These are phyloP conservation scores for Rhabdornis inornatus DNA, from an alignment of 2,113 vertebrate genomes.

Conservation along the genomic window DNA sequence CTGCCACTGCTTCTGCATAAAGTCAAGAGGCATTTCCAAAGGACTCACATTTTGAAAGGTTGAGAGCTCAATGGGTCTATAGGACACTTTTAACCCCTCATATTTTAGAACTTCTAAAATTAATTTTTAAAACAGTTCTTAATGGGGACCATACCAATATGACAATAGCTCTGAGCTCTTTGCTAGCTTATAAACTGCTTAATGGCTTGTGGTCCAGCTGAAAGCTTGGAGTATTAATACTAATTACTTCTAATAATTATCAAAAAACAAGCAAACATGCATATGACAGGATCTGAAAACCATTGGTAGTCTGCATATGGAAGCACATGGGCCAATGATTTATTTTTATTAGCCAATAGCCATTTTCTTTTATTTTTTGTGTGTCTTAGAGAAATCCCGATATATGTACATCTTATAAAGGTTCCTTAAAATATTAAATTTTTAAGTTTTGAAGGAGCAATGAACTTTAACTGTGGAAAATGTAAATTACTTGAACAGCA, in stretches of 20 bases:
- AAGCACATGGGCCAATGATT: not conserved
- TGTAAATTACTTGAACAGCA: not conserved
- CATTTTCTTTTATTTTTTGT: not conserved
- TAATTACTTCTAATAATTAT: not conserved
- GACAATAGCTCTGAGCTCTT: not conserved
- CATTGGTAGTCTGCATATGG: not conserved
- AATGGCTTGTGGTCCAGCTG: not conserved
- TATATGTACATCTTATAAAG: not conserved
- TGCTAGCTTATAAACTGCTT: not conserved
- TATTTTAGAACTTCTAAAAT: not conserved
- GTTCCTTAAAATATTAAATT: not conserved
- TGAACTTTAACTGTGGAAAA: not conserved
- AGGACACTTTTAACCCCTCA: not conserved
- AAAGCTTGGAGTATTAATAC: not conserved
- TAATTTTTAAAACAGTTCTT: not conserved
- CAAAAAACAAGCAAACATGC: not conserved
- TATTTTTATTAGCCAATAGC: not conserved
- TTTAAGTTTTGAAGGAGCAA: not conserved
- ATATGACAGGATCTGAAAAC: not conserved
- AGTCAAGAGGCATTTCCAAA: not conserved
- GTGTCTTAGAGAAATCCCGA: not conserved
- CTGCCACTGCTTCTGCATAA: not conserved
- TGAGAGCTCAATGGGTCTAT: not conserved
- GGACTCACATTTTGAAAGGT: not conserved
- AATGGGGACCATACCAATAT: not conserved